Conservation (phyloP, 2,888 invertebrate genomes). For the Strigamia transsilvanica region DNA sequence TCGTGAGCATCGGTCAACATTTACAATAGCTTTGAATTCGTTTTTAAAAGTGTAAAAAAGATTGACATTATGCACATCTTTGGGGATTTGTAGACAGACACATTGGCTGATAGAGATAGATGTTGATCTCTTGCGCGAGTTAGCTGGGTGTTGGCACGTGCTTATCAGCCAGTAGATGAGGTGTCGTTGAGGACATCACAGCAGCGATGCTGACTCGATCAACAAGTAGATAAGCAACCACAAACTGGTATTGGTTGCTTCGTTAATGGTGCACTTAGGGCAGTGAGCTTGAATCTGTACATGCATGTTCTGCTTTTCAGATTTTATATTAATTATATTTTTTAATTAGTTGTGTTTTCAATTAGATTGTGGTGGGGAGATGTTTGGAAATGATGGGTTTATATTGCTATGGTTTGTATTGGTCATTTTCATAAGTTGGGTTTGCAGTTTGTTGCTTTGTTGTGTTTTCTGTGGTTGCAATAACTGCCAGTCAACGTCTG, state of each 20-base stretch:
- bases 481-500: too few species aligned
- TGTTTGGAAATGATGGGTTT: too few species aligned
- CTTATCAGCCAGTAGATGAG: slow-evolving; percentile 35
- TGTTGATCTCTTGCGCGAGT: slow-evolving; percentile 16
- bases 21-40: too few species aligned
- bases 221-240: slow-evolving; percentile 39
- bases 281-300: neutral
- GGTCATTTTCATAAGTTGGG: too few species aligned
- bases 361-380: too few species aligned
- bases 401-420: too few species aligned
- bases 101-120: slow-evolving; percentile 35
- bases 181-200: slow-evolving; percentile 28
- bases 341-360: too few species aligned
- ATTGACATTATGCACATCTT: slow-evolving; percentile 26
- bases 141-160: slow-evolving; percentile 24
- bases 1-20: too few species aligned
- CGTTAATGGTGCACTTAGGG: slow-evolving; percentile 14
- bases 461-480: too few species aligned
- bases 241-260: slow-evolving; percentile 32
- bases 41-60: neutral
- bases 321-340: too few species aligned
- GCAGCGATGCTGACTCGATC: slow-evolving; percentile 31
- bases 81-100: slow-evolving; percentile 33
- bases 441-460: too few species aligned
- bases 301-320: neutral